Percentiles rank a stretch among this genome's conserved stretches.
Conservation (phyloP, 2,888 invertebrate genomes). For the Conops quadrifasciatus region DNA sequence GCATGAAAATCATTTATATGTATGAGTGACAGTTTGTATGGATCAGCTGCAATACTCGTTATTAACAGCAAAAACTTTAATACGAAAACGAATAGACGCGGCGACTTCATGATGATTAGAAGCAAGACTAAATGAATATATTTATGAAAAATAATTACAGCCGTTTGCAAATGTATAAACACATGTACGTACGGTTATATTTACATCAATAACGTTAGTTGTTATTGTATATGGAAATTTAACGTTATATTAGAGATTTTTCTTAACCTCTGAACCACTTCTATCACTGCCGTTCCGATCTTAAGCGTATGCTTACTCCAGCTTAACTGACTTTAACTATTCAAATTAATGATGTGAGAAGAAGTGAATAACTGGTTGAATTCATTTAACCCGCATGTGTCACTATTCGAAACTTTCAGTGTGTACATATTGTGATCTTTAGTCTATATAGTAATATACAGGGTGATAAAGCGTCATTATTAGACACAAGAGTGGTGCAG, state of each 20-base stretch:
- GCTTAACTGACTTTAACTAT: not conserved
- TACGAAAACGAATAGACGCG: not conserved
- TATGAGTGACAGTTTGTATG: constrained; percentile 57
- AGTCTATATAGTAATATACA: too few relatives aligned
- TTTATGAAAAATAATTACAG: constrained; percentile 2
- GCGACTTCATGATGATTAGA: not conserved
- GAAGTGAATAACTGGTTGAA: not conserved
- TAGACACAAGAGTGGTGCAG: too few relatives aligned
- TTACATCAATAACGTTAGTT: too few relatives aligned
- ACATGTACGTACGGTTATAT: too few relatives aligned
- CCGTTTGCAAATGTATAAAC: too few relatives aligned
- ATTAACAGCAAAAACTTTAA: not conserved
- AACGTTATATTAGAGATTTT: not conserved
- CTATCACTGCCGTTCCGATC: not conserved
- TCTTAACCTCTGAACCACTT: not conserved
- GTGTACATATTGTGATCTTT: too few relatives aligned
- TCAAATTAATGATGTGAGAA: not conserved
- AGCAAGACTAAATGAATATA: constrained; percentile 32
- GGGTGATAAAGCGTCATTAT: too few relatives aligned
- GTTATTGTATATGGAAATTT: not conserved
- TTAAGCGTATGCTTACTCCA: not conserved
- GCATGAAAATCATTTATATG: constrained; percentile 65
- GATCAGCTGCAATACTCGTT: not conserved
- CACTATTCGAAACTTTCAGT: too few relatives aligned
- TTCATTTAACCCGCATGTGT: not conserved